phyloP scores from a whole-genome alignment of 2,797 vertebrate genomes.

The Argentina silus region DNA sequence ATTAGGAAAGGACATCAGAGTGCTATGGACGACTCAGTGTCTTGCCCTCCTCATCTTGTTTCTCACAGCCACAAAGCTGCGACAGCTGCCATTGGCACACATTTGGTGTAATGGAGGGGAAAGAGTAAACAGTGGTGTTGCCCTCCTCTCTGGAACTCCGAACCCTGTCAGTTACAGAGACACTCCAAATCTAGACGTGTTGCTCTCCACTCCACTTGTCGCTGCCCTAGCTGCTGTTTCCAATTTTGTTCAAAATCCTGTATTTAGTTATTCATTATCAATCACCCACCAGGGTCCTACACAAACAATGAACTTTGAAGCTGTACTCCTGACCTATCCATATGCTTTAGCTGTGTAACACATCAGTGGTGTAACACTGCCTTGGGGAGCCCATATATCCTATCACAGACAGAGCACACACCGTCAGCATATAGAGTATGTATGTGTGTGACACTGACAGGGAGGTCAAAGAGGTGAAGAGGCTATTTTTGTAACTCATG shows the following conservation, averaged over 20 bases:
- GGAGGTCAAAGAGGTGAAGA: not conserved
- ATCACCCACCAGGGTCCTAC: not conserved
- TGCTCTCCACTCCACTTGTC: not conserved
- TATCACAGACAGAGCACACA: conserved; percentile 4
- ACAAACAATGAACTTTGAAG: not conserved
- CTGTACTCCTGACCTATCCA: not conserved
- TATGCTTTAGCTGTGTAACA: not conserved
- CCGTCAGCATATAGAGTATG: conserved; percentile 4
- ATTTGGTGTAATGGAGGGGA: conserved; percentile 2
- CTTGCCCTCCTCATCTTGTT: conserved; percentile 45
- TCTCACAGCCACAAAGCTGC: conserved; percentile 41
- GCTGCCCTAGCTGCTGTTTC: not conserved
- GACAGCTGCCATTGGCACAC: conserved; percentile 50
- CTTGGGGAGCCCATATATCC: conserved; percentile 6
- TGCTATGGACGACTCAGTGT: conserved; percentile 8
- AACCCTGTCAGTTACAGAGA: not conserved
- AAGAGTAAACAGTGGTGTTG: not conserved
- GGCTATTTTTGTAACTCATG: conserved; percentile 51
- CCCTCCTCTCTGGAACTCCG: too few relatives aligned
- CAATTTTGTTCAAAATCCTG: not conserved
- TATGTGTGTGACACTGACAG: conserved; percentile 8
- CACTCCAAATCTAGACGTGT: not conserved
- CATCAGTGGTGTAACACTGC: not conserved
- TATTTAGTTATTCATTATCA: too few relatives aligned
- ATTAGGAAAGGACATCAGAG: conserved; percentile 9